Conservation (phyloP, 30 jellyfish, hydroid and myxozoan genomes). For the Hydractinia symbiolongicarpus region DNA sequence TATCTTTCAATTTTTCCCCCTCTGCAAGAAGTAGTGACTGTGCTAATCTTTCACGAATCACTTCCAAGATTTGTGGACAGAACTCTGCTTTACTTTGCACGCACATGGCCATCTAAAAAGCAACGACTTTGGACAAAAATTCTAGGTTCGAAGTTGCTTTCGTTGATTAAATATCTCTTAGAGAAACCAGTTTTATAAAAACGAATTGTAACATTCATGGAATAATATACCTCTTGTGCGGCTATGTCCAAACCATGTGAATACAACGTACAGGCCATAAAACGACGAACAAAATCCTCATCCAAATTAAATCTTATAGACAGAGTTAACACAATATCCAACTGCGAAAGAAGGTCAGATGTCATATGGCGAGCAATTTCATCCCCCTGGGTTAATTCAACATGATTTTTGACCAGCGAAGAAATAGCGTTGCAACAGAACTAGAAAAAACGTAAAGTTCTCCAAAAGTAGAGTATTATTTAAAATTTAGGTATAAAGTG, state of each 20-base stretch:
- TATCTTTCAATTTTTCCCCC: background rate
- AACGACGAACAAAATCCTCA: background rate
- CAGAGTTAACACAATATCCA: constrained; percentile 3
- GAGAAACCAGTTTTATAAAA: no score
- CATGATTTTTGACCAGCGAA: background rate
- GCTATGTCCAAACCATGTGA: constrained; percentile 23
- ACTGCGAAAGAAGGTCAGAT: background rate
- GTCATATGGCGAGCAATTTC: background rate
- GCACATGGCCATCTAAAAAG: constrained; percentile 2
- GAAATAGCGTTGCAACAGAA: constrained; percentile 17
- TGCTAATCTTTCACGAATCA: constrained; percentile 29
- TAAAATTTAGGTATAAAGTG: background rate
- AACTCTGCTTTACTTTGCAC: constrained; percentile 4
- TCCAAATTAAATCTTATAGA: background rate
- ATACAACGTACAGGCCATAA: constrained; percentile 17
- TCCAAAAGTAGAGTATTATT: background rate
- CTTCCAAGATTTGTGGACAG: constrained; percentile 16
- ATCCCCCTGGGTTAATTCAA: constrained; percentile 4
- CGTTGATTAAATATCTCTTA: no score
- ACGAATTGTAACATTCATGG: no score
- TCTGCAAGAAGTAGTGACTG: constrained; percentile 16
- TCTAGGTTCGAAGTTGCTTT: background rate
- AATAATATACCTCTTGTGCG: constrained; percentile 20
- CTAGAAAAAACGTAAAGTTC: background rate
- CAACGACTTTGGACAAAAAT: background rate